These are phyloP conservation scores for Chanos chanos DNA, from an alignment of 2,797 vertebrate species.

Conservation along the genomic window DNA sequence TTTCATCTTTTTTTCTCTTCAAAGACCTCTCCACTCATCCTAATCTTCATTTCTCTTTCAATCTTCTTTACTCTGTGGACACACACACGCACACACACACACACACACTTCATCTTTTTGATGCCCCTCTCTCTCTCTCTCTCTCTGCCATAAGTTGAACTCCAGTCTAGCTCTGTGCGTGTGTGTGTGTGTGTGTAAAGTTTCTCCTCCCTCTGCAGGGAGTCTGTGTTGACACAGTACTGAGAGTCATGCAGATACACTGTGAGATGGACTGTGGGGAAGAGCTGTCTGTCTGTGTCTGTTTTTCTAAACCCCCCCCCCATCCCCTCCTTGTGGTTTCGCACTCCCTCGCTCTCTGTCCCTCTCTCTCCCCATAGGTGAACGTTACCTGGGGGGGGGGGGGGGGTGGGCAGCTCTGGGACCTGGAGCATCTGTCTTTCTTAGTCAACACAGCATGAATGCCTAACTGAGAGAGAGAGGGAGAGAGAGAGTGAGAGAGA, in stretches of 20 bases:
- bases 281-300: constrained; percentile 55
- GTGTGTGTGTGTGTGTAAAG: constrained; percentile 31
- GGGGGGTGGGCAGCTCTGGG: too few relatives aligned
- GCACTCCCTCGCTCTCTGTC: background rate
- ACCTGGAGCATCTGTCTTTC: too few relatives aligned
- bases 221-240: constrained; percentile 57
- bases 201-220: constrained; percentile 43
- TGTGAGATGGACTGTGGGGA: constrained; percentile 59
- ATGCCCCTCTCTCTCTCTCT: constrained; percentile 2
- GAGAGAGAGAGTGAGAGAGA: too few relatives aligned
- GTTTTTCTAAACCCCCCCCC: constrained; percentile 59
- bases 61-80: constrained; percentile 12
- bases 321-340: constrained; percentile 27
- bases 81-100: background rate
- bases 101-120: constrained; percentile 5
- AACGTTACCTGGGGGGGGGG: too few relatives aligned
- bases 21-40: constrained; percentile 51
- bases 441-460: too few relatives aligned
- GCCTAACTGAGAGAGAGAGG: too few relatives aligned
- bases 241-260: constrained; percentile 56
- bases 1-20: constrained; percentile 27
- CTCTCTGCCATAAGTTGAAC: constrained; percentile 23
- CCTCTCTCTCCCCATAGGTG: background rate
- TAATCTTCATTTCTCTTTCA: constrained; percentile 27
- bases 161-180: constrained; percentile 34